phyloP scores from a whole-genome alignment of 2,113 vertebrate genomes.

The Chloropsis hardwickii region DNA sequence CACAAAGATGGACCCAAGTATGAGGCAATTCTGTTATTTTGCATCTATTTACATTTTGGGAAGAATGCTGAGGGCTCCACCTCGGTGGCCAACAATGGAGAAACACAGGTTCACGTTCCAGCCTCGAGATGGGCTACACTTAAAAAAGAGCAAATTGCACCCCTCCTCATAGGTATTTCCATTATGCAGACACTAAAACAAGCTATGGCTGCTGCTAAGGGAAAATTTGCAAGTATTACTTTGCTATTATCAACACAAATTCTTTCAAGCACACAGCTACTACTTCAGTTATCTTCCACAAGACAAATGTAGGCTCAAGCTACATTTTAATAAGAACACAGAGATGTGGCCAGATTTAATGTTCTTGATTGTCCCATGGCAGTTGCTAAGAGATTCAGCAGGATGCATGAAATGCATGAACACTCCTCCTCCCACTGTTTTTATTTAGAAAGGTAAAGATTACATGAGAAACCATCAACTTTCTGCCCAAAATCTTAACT shows the following conservation, averaged over 20 bases:
- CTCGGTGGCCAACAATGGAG: neutral
- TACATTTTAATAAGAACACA: neutral
- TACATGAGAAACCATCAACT: neutral
- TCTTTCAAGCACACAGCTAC: neutral
- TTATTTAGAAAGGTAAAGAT: neutral
- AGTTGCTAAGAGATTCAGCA: neutral
- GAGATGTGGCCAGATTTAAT: neutral
- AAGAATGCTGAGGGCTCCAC: neutral
- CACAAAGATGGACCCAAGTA: neutral
- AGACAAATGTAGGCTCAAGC: neutral
- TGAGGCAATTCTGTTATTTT: neutral
- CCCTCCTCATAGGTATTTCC: conserved; percentile 25
- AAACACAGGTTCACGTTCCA: neutral
- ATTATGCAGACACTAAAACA: conserved; percentile 13
- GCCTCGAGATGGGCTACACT: neutral
- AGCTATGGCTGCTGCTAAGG: neutral
- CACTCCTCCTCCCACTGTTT: neutral
- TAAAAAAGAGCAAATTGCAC: neutral
- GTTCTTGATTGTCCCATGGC: neutral
- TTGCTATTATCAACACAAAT: neutral
- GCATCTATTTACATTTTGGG: neutral
- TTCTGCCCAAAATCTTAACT: neutral
- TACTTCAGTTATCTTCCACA: neutral
- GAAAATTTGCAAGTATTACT: neutral
- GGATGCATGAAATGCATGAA: neutral